Evolutionary conservation across 1,140 invertebrate genomes (phyloP).

Genomic region (Neodiprion fabricii): DNA sequence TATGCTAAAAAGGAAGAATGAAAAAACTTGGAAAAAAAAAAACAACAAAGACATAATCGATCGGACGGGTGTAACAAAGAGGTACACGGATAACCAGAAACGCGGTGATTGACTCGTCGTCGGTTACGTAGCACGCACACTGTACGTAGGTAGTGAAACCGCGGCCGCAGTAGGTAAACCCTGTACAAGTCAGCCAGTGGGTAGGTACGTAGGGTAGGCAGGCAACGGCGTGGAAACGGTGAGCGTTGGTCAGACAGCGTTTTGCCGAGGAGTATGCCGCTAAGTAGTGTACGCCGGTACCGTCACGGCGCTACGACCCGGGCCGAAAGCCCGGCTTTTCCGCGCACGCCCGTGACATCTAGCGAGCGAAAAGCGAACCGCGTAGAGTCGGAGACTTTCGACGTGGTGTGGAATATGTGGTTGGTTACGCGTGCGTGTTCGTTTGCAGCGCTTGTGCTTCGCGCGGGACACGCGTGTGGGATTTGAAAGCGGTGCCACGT

Average conservation of each 20-base stretch:
- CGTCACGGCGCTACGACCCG: not conserved
- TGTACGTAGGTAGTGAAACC: not conserved
- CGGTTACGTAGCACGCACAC: not conserved
- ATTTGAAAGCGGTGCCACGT: no score
- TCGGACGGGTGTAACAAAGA: no score
- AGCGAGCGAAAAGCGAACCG: not conserved
- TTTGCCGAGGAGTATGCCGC: not conserved
- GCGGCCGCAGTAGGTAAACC: not conserved
- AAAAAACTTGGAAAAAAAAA: not conserved
- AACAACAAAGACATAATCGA: not conserved
- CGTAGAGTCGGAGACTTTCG: no score
- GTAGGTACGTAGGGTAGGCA: no score
- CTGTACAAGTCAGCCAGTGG: not conserved
- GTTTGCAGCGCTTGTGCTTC: no score
- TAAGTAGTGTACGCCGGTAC: not conserved
- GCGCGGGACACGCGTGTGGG: no score
- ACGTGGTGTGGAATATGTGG: not conserved
- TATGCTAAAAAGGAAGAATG: no score
- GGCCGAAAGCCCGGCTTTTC: not conserved
- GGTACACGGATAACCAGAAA: no score
- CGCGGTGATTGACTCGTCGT: no score
- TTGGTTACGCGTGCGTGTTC: no score
- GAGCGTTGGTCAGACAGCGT: not conserved
- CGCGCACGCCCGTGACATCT: not conserved
- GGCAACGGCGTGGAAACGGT: not conserved